A percentile compares a stretch with the other conserved stretches of the same genome.
Evolutionary conservation across 2,113 vertebrate species (phyloP).

Genomic region (Acinonyx jubatus): DNA sequence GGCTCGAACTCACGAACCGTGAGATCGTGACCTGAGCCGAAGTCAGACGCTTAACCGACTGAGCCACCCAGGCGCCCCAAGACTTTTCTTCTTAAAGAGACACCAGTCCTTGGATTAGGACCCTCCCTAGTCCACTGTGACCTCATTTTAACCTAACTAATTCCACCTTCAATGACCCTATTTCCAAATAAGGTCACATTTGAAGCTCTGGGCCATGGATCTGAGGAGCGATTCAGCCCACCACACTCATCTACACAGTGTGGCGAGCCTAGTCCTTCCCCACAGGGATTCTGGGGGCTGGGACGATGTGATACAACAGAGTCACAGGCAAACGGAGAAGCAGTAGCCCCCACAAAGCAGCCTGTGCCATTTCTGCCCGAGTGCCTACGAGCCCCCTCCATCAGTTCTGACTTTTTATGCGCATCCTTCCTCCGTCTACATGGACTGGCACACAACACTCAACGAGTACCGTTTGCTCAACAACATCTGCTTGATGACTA

Average conservation of each 20-base stretch:
- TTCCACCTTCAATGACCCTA: neutral
- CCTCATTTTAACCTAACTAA: neutral
- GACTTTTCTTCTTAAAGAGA: neutral
- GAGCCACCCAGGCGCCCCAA: no score
- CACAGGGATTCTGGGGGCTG: rapidly evolving
- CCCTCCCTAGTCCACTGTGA: rapidly evolving
- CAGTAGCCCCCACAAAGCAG: rapidly evolving
- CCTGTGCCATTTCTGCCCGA: rapidly evolving
- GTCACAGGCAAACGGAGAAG: rapidly evolving
- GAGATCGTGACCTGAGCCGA: no score
- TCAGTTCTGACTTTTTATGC: no score
- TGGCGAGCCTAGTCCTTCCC: rapidly evolving
- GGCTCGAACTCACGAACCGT: no score
- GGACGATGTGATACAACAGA: rapidly evolving
- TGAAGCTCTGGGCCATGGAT: neutral
- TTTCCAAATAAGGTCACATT: neutral
- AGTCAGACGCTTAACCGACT: no score
- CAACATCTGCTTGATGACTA: neutral
- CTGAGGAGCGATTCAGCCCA: rapidly evolving
- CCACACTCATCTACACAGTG: rapidly evolving
- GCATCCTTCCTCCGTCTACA: no score
- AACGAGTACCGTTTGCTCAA: neutral
- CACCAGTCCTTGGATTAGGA: rapidly evolving
- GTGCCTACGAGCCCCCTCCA: neutral
- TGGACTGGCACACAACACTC: neutral